A percentile compares a stretch with the other conserved stretches of the same genome.
These are phyloP conservation scores for Terrapene triunguis DNA, from an alignment of 2,113 vertebrate genomes.

Conservation along the genomic window DNA sequence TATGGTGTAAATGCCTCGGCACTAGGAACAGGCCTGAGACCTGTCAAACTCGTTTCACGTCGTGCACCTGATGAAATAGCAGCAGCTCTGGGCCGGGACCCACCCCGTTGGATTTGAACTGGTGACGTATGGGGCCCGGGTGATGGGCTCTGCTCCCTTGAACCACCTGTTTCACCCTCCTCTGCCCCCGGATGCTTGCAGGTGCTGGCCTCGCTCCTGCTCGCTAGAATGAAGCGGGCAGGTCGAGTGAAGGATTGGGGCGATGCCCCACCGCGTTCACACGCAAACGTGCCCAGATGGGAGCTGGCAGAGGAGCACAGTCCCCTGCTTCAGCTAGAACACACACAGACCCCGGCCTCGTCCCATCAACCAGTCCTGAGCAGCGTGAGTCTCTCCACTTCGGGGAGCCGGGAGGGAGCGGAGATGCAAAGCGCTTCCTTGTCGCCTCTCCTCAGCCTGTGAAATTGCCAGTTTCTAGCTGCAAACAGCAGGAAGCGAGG, in stretches of 20 bases:
- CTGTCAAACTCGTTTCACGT: not conserved
- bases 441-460: rapidly evolving
- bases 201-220: not conserved
- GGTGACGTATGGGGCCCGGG: not conserved
- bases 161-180: not conserved
- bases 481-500: not conserved
- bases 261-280: too few species aligned
- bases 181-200: not conserved
- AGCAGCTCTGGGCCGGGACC: not conserved
- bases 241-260: not conserved
- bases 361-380: not conserved
- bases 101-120: not conserved
- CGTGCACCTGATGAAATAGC: not conserved
- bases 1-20: not conserved
- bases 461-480: not conserved
- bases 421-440: not conserved
- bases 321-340: not conserved
- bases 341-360: not conserved
- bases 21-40: not conserved
- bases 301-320: not conserved
- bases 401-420: not conserved
- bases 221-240: not conserved
- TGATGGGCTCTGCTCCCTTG: not conserved
- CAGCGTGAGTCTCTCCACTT: not conserved
- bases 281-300: not conserved